phyloP scores from a whole-genome alignment of 2,888 invertebrate species.

The Mycalesis mineus region DNA sequence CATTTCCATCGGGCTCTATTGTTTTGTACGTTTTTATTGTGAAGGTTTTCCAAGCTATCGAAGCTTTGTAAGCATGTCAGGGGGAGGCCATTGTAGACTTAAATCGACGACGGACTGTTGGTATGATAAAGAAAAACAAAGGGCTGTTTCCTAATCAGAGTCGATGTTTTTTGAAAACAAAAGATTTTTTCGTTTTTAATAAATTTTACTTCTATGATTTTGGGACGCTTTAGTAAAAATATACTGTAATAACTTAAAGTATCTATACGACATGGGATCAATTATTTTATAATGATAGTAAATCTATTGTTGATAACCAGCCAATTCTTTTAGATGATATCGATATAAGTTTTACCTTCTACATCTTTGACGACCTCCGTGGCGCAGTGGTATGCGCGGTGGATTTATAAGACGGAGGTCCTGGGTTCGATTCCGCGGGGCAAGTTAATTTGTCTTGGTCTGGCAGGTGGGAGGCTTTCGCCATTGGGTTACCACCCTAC shows the following conservation, averaged over 20 bases:
- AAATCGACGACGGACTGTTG: slow-evolving; percentile 57
- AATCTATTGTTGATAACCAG: too few relatives aligned
- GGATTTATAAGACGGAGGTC: too few relatives aligned
- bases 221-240: slow-evolving; percentile 35
- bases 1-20: slow-evolving; percentile 59
- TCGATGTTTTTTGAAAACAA: slow-evolving; percentile 51
- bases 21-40: slow-evolving; percentile 66
- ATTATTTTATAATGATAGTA: too few relatives aligned
- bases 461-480: too few relatives aligned
- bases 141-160: slow-evolving; percentile 58
- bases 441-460: too few relatives aligned
- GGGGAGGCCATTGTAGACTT: slow-evolving; percentile 59
- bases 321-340: too few relatives aligned
- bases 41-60: slow-evolving; percentile 66
- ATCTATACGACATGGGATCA: too few relatives aligned
- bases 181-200: slow-evolving; percentile 42
- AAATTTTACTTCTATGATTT: slow-evolving; percentile 28
- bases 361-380: too few relatives aligned
- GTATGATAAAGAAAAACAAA: slow-evolving; percentile 61
- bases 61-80: slow-evolving; percentile 54
- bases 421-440: too few relatives aligned
- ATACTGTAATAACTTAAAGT: slow-evolving; percentile 39
- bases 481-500: too few relatives aligned
- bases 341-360: too few relatives aligned
- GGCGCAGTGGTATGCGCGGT: too few relatives aligned